Conservation (phyloP, 2,888 invertebrate genomes). For the Choristoneura rosaceana region DNA sequence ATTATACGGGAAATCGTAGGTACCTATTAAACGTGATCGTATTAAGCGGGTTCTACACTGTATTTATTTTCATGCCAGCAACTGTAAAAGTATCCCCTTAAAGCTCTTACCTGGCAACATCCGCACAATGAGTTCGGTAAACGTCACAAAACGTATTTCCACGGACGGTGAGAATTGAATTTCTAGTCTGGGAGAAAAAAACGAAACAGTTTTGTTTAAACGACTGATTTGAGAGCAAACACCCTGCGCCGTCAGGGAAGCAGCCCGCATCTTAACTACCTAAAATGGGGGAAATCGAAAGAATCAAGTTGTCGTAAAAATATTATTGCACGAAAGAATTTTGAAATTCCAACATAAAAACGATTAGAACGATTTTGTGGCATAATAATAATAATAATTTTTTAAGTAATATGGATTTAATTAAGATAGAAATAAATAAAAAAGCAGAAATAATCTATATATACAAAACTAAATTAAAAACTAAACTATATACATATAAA, state of each 20-base stretch:
- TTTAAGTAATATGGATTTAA: too few relatives aligned
- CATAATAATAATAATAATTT: too few relatives aligned
- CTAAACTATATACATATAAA: too few relatives aligned
- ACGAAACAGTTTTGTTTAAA: conserved; percentile 79
- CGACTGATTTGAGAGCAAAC: conserved; percentile 82
- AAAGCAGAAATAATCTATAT: too few relatives aligned
- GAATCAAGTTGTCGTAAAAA: conserved; percentile 20
- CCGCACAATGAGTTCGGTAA: conserved; percentile 62
- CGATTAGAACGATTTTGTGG: background rate
- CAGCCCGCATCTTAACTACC: conserved; percentile 63
- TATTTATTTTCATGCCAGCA: background rate
- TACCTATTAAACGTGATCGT: too few relatives aligned
- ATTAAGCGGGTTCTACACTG: too few relatives aligned
- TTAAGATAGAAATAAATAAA: too few relatives aligned
- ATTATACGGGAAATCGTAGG: too few relatives aligned
- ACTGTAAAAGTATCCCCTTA: background rate
- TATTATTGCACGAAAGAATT: conserved; percentile 13
- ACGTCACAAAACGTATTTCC: conserved; percentile 68
- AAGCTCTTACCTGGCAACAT: conserved; percentile 49
- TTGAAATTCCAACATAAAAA: conserved; percentile 9
- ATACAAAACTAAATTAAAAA: too few relatives aligned
- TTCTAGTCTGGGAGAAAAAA: conserved; percentile 65
- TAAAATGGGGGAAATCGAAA: conserved; percentile 41
- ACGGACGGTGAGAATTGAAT: conserved; percentile 70
- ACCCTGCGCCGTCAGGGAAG: conserved; percentile 59